A percentile compares a stretch with the other conserved stretches of the same genome.
These are phyloP conservation scores for Ashinkailepas kermadecensis DNA, from an alignment of 2,888 invertebrate genomes.

Conservation along the genomic window DNA sequence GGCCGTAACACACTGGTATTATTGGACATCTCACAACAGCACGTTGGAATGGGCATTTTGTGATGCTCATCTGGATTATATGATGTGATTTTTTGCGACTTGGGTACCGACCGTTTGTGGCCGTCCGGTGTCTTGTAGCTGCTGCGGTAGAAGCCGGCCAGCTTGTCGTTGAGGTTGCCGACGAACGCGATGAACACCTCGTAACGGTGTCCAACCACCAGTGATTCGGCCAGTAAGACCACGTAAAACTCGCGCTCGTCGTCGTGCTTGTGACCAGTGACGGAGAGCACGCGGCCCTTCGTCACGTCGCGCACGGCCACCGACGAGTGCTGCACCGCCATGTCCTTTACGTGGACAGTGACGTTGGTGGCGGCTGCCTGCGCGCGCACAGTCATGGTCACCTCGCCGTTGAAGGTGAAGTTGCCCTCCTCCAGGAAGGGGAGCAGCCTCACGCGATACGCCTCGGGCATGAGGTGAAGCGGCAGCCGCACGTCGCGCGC, in stretches of 20 bases:
- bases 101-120: slow-evolving; percentile 52
- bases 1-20: too few species aligned
- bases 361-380: slow-evolving; percentile 54
- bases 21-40: too few species aligned
- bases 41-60: too few species aligned
- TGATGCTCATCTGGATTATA: too few species aligned
- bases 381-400: slow-evolving; percentile 47
- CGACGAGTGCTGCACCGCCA: slow-evolving; percentile 54
- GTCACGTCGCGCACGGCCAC: slow-evolving; percentile 44
- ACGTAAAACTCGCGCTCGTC: slow-evolving; percentile 57
- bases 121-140: slow-evolving; percentile 59
- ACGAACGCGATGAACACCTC: slow-evolving; percentile 59
- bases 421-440: slow-evolving; percentile 33
- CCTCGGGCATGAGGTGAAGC: slow-evolving; percentile 14
- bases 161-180: slow-evolving; percentile 63
- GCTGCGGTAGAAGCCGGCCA: slow-evolving; percentile 76
- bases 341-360: slow-evolving; percentile 64
- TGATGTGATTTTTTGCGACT: too few species aligned
- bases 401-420: slow-evolving; percentile 32
- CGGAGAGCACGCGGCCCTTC: background rate
- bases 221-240: slow-evolving; percentile 51
- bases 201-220: slow-evolving; percentile 56
- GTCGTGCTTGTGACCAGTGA: slow-evolving; percentile 28
- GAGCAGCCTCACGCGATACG: slow-evolving; percentile 30
- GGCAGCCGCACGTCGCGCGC: background rate